Evolutionary conservation across 2,888 invertebrate species (phyloP), one percentile per base, ranked within the genome.

Genomic region (Terebella lapidaria): DNA sequence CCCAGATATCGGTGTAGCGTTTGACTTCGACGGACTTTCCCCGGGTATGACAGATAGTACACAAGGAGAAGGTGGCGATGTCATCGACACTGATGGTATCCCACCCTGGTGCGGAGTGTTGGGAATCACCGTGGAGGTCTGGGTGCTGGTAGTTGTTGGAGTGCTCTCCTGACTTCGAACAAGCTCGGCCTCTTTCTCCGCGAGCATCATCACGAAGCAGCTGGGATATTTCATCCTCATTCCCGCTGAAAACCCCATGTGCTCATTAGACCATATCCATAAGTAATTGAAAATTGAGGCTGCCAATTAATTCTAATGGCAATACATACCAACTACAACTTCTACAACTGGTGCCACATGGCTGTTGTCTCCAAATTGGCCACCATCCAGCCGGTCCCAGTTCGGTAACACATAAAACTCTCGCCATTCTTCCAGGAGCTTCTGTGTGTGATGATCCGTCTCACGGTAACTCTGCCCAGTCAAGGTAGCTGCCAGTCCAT

Each of bases 151-250:
- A n/a, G n/a, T n/a, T n/a, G n/a, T n/a, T 10, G 42, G 42, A 10
- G n/a, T 10, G n/a, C n/a, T 35, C 42, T 49, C 55, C 52, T 66
- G 59, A n/a, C 59, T 57, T 18, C 47, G 52, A 26, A 61, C 51
- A n/a, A 65, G 20, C n/a, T 75, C 72, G 69, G 29, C 53, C 35
- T 72, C 70, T 67, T 70, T 74, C 68, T 75, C 78, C 70, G 72
- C 75, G 64, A 75, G 69, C 63, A 95, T 73, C 65, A 95, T 86
- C 74, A 94, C 93, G 83, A 94, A 97, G 82, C 91, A 90, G 63
- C 91, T 88, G 54, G 97, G 97, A 84, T 97, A 97, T 67, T 91
- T 88, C 92, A 97, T 92, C 79, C 92, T 89, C 64, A 92, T 89
- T 55, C 93, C 94, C 74, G 92, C 93, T 80, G 87, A 0, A 57